Base-by-base conservation (phyloP, 2,797 vertebrate genomes). In the Enteromius thamalakanensis region DNA sequence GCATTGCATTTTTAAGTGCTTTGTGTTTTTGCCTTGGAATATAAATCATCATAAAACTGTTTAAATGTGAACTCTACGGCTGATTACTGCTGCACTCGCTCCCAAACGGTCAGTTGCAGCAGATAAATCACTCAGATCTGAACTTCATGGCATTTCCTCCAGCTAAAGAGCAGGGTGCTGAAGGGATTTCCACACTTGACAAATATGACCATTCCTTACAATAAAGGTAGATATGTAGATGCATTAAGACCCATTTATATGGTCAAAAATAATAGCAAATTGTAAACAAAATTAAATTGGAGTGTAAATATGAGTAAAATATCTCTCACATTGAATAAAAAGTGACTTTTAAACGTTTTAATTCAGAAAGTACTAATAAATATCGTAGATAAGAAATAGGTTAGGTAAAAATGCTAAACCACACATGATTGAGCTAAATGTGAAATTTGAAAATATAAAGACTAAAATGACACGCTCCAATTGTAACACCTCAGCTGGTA, bases 1-100 rank as follows among this genome's bases (percentile, higher is more conserved):
- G 40, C 40, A 82, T 67, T 75, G 71, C 47, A 53, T 76, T 82
- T 29, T 42, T 76, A 82, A 76, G 71, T 76, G 71, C 32, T 67
- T 76, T 42, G 80, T 75, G 60, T 11, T 65, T 82, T 65, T 67
- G 49, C 60, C 26, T 76, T 14, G n/a, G 80, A 65, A 76, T 65
- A 40, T 19, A 75, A 82, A 82, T 76, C 45, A 82, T 75, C 21
- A 42, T 6, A 21, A 82, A 82, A 55, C 15, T 42, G 47, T 42
- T 17, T 29, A 67, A 65, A 40, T 32, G 11, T 65, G 26, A 32
- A 19, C 7, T 75, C 23, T 53, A 10, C 4, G 7, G 10, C 34
- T 76, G 80, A 82, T 82, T 53, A 32, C 45, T 3, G 4, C 8
- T 64, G 53, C 58, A 75, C 29, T 75, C 45, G 51, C 15, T 42